phyloP scores from a whole-genome alignment of 2,113 vertebrate species.

The Carassius gibelio region DNA sequence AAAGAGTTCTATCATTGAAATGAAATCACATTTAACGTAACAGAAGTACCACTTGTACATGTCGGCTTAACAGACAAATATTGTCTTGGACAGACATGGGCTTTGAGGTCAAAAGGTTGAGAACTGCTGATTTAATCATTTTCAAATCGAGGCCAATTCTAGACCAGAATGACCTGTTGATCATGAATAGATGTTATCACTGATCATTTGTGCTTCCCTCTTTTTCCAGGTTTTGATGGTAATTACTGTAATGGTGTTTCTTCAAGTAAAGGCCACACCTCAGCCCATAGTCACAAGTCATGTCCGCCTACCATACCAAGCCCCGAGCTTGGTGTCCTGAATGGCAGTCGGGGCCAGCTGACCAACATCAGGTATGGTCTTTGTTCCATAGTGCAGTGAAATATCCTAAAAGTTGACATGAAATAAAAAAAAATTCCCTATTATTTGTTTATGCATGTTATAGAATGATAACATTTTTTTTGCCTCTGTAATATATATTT shows the following conservation, averaged over 20 bases:
- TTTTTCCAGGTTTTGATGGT: slow-evolving; percentile 83
- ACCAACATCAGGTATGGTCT: slow-evolving; percentile 80
- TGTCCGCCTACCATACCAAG: slow-evolving; percentile 80
- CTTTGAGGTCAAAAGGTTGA: neutral
- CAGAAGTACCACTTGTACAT: too few relatives aligned
- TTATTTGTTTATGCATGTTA: neutral
- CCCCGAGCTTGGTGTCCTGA: slow-evolving; percentile 88
- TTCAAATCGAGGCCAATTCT: neutral
- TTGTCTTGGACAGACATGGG: neutral
- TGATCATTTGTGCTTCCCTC: slow-evolving; percentile 2
- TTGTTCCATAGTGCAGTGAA: neutral
- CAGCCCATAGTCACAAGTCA: slow-evolving; percentile 91
- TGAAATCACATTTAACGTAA: too few relatives aligned
- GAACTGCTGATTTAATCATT: neutral
- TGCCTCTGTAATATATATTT: neutral
- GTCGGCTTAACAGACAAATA: neutral
- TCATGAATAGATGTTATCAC: neutral
- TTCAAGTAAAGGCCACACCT: slow-evolving; percentile 86
- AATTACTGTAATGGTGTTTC: slow-evolving; percentile 97
- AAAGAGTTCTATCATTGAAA: too few relatives aligned
- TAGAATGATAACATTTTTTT: neutral
- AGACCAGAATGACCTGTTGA: neutral
- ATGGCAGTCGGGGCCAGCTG: slow-evolving; percentile 87
- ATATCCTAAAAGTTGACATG: neutral
- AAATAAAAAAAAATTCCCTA: neutral